phyloP scores from a whole-genome alignment of 2,113 vertebrate genomes.

The cat (Felis catus) region DNA sequence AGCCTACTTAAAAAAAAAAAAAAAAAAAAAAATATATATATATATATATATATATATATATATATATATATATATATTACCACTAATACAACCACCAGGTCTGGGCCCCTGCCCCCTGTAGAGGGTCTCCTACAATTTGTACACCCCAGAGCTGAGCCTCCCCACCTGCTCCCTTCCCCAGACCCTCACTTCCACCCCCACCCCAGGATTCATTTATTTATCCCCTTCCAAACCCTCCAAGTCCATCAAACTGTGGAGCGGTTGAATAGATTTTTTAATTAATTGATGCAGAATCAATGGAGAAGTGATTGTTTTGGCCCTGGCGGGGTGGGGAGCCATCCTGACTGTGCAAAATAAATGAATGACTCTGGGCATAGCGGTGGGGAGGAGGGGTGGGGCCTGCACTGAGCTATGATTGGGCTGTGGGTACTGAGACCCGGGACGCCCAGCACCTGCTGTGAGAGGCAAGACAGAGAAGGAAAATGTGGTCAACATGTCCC shows the following conservation, averaged over 20 bases:
- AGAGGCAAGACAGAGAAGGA: background rate
- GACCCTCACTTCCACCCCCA: background rate
- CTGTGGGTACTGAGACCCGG: background rate
- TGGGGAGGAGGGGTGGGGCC: background rate
- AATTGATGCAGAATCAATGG: conserved; percentile 72
- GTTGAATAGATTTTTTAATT: conserved; percentile 75
- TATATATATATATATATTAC: too few species aligned
- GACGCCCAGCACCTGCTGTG: accelerated
- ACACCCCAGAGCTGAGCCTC: background rate
- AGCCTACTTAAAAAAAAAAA: background rate
- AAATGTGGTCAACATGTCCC: background rate
- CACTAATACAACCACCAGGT: background rate
- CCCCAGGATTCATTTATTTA: conserved; percentile 51
- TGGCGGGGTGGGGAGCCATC: background rate
- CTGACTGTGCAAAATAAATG: background rate
- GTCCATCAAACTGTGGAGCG: conserved; percentile 65
- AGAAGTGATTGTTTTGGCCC: conserved; percentile 59
- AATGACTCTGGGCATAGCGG: background rate
- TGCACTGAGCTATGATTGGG: background rate
- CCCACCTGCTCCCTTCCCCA: background rate
- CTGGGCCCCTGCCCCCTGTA: background rate
- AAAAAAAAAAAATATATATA: too few species aligned
- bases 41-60: too few species aligned
- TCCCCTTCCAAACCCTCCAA: conserved; percentile 60
- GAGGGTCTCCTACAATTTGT: too few species aligned